Evolutionary conservation across 2,888 invertebrate genomes (phyloP).

Genomic region (Drosophila mettleri): DNA sequence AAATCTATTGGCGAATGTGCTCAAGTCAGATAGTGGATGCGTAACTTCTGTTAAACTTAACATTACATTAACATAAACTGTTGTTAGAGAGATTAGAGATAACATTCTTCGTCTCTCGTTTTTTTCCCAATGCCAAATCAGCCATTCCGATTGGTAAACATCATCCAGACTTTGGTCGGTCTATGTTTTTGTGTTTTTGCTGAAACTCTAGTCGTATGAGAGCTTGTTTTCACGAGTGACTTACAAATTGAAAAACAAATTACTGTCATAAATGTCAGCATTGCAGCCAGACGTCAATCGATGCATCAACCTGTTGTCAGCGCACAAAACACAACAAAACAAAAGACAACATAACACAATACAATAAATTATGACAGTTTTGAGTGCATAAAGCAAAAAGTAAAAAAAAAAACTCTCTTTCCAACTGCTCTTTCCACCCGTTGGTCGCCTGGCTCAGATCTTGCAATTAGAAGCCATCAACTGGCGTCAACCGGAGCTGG

Average conservation of each 20-base stretch:
- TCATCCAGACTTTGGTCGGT: background rate
- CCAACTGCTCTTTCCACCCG: background rate
- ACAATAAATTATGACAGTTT: conserved; percentile 79
- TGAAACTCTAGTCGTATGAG: conserved; percentile 3
- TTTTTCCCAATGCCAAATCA: background rate
- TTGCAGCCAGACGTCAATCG: conserved; percentile 74
- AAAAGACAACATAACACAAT: conserved; percentile 36
- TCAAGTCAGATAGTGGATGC: background rate
- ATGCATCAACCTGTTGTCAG: conserved; percentile 75
- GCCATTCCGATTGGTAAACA: background rate
- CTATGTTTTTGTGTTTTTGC: conserved; percentile 4
- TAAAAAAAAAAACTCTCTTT: conserved; percentile 9
- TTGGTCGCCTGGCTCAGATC: background rate
- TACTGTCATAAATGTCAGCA: conserved; percentile 79
- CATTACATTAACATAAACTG: background rate
- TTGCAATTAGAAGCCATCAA: conserved; percentile 63
- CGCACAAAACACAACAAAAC: conserved; percentile 43
- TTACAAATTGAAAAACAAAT: conserved; percentile 78
- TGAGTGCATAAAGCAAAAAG: conserved; percentile 53
- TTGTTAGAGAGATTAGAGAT: conserved; percentile 1
- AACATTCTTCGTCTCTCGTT: background rate
- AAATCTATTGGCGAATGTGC: background rate
- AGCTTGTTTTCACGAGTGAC: conserved; percentile 46
- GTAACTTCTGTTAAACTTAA: background rate
- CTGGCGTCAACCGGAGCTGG: conserved; percentile 54